A percentile compares a stretch with the other conserved stretches of the same genome.
phyloP scores from a whole-genome alignment of 2,113 vertebrate genomes.

The Herpailurus yagouaroundi region DNA sequence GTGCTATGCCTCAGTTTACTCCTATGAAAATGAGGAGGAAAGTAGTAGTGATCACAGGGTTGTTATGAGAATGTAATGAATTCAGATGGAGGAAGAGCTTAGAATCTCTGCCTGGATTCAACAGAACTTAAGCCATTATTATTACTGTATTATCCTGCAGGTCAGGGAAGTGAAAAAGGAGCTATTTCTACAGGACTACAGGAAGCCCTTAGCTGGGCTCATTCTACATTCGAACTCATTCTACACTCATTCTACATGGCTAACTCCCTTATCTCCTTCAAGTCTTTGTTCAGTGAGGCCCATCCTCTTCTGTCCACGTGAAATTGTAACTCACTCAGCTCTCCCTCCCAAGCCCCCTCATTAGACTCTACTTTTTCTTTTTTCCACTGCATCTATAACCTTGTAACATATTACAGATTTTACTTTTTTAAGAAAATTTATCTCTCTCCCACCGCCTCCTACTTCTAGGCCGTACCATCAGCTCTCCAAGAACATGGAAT shows the following conservation, averaged over 20 bases:
- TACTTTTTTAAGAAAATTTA: background rate
- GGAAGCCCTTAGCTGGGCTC: background rate
- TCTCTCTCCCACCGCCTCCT: background rate
- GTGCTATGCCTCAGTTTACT: background rate
- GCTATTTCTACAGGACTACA: rapidly evolving
- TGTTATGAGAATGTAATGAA: background rate
- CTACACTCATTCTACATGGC: background rate
- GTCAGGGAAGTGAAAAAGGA: background rate
- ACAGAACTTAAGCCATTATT: background rate
- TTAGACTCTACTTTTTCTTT: background rate
- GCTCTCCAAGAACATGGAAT: background rate
- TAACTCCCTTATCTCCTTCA: background rate
- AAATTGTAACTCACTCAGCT: background rate
- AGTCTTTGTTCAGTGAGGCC: background rate
- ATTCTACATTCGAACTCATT: background rate
- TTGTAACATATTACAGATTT: background rate
- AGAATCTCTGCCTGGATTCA: background rate
- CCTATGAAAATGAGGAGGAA: background rate
- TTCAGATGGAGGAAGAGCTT: background rate
- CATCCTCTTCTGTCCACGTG: background rate
- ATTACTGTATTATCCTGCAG: background rate
- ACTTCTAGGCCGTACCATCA: background rate
- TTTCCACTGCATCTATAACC: background rate
- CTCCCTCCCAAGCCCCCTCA: background rate
- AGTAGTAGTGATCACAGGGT: background rate